These are phyloP conservation scores for Poecilia wingei DNA, from an alignment of 2,797 vertebrate species.

Conservation along the genomic window DNA sequence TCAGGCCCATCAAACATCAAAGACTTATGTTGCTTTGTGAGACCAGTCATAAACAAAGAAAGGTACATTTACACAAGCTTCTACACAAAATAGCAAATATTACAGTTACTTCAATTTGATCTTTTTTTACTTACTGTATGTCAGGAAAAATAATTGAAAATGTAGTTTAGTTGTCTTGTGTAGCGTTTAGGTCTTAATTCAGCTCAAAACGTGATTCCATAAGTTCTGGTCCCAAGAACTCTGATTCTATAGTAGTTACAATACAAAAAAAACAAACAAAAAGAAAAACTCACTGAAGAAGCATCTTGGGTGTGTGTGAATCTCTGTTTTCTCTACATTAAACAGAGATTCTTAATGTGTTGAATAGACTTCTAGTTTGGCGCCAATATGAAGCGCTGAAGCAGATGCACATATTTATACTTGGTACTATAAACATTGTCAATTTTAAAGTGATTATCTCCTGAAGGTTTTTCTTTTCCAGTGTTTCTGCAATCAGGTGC, in stretches of 20 bases:
- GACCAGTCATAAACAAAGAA: conserved; percentile 15
- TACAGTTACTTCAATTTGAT: not conserved
- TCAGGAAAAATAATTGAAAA: not conserved
- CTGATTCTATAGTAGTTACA: not conserved
- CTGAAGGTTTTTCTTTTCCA: not conserved
- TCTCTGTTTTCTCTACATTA: not conserved
- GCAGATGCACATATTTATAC: not conserved
- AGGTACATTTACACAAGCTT: conserved; percentile 27
- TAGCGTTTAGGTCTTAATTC: not conserved
- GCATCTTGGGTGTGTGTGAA: not conserved
- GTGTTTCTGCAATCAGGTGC: not conserved
- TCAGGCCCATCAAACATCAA: conserved; percentile 30
- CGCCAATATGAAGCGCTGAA: not conserved
- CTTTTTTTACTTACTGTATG: not conserved
- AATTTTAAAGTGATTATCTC: not conserved
- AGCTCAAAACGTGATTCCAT: not conserved
- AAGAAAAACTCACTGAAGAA: too few species aligned
- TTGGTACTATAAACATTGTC: not conserved
- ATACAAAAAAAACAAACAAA: not conserved
- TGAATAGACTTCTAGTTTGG: not conserved
- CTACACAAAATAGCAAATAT: conserved; percentile 44
- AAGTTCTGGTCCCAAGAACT: not conserved
- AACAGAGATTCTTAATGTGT: not conserved
- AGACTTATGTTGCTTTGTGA: conserved; percentile 25
- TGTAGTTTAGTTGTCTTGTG: not conserved